phyloP scores from a whole-genome alignment of 2,113 vertebrate species.

The Dendrocopos noguchii region DNA sequence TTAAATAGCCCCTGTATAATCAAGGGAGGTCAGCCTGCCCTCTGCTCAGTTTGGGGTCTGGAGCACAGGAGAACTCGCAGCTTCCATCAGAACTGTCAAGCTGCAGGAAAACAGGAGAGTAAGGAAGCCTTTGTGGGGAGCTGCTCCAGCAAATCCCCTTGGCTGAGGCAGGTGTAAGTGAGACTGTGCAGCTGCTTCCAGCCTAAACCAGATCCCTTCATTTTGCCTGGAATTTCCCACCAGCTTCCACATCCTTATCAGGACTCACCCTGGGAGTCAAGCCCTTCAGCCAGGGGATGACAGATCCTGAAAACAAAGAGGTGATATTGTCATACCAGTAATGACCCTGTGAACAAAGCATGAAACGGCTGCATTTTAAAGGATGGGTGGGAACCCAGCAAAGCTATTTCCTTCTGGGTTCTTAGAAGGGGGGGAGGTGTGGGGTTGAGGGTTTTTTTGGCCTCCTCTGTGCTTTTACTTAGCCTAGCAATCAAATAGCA shows the following conservation, averaged over 20 bases:
- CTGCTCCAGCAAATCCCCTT: not conserved
- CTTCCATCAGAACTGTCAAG: not conserved
- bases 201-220: not conserved
- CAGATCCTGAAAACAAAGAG: conserved; percentile 32
- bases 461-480: not conserved
- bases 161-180: not conserved
- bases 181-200: not conserved
- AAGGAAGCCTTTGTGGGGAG: not conserved
- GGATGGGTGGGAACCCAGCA: rapidly evolving
- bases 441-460: rapidly evolving
- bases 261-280: not conserved
- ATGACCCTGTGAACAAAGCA: not conserved
- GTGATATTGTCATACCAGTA: not conserved
- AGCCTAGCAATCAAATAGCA: not conserved
- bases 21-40: not conserved
- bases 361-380: not conserved
- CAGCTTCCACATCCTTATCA: conserved; percentile 26
- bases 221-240: conserved; percentile 9
- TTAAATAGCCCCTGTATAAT: not conserved
- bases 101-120: not conserved
- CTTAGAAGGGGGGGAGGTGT: too few relatives aligned
- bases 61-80: not conserved
- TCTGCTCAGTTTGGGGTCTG: not conserved
- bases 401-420: not conserved
- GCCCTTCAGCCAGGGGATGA: conserved; percentile 17